Evolutionary conservation across 2,797 vertebrate species (phyloP).

Genomic region (Sciaenops ocellatus): DNA sequence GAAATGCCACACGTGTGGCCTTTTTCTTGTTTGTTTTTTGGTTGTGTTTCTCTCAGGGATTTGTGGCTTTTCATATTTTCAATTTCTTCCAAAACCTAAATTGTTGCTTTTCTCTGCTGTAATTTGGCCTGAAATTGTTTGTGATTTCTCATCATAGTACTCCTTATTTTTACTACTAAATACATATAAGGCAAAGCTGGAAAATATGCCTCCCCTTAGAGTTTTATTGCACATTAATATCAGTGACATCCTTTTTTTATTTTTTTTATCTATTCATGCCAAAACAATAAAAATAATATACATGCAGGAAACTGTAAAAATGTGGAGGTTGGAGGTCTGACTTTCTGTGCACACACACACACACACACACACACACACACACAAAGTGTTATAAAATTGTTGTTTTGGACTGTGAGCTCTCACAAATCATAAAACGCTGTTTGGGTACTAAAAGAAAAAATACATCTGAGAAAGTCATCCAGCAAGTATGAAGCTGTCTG

Average conservation of each 20-base stretch:
- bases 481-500: slow-evolving; percentile 41
- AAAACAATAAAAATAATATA: slow-evolving; percentile 1
- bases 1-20: slow-evolving; percentile 1
- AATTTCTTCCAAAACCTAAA: not conserved
- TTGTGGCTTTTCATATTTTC: not conserved
- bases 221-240: not conserved
- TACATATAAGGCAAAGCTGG: not conserved
- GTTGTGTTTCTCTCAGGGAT: not conserved
- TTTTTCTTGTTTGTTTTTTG: not conserved
- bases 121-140: not conserved
- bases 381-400: not conserved
- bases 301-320: not conserved
- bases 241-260: not conserved
- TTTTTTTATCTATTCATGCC: not conserved
- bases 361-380: not conserved
- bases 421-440: not conserved
- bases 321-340: not conserved
- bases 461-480: slow-evolving; percentile 20
- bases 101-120: not conserved
- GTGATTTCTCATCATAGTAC: not conserved
- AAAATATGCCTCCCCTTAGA: not conserved
- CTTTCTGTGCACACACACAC: not conserved
- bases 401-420: not conserved
- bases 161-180: not conserved
- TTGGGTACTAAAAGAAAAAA: slow-evolving; percentile 3